These are phyloP conservation scores for Paradoxurus hermaphroditus DNA, from an alignment of 2,113 vertebrate genomes.

Conservation along the genomic window DNA sequence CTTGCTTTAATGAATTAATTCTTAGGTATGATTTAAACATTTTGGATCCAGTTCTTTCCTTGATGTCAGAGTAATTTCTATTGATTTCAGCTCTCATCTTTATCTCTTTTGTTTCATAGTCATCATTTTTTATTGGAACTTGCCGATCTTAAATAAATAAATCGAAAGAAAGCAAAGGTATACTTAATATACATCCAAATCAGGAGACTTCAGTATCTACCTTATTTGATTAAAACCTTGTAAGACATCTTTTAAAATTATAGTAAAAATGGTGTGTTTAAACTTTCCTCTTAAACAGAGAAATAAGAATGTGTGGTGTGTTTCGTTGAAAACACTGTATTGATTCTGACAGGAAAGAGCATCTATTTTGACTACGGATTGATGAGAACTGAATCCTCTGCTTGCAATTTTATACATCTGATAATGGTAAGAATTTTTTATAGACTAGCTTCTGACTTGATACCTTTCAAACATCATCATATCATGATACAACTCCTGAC, in stretches of 20 bases:
- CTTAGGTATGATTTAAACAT: conserved; percentile 27
- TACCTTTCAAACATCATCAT: conserved; percentile 17
- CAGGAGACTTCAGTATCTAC: not conserved
- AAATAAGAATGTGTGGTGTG: not conserved
- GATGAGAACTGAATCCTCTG: not conserved
- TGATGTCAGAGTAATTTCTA: conserved; percentile 17
- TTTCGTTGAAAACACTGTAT: not conserved
- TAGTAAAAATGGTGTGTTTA: conserved; percentile 31
- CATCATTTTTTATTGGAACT: conserved; percentile 29
- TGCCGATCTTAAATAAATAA: conserved; percentile 26
- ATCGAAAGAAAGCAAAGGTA: conserved; percentile 9
- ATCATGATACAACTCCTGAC: not conserved
- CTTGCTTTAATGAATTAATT: not conserved
- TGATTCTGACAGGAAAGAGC: not conserved
- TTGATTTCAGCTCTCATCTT: conserved; percentile 8
- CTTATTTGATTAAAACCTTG: conserved; percentile 23
- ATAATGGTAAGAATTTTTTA: not conserved
- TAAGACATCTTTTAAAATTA: conserved; percentile 38
- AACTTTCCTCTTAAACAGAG: not conserved
- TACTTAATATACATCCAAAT: not conserved
- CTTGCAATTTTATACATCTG: conserved; percentile 12
- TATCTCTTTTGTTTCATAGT: conserved; percentile 12
- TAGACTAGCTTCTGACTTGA: not conserved
- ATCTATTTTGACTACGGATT: conserved; percentile 29
- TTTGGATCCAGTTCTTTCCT: conserved; percentile 38